These are phyloP conservation scores for Lasiommata megera DNA, from an alignment of 2,888 invertebrate species.

Conservation along the genomic window DNA sequence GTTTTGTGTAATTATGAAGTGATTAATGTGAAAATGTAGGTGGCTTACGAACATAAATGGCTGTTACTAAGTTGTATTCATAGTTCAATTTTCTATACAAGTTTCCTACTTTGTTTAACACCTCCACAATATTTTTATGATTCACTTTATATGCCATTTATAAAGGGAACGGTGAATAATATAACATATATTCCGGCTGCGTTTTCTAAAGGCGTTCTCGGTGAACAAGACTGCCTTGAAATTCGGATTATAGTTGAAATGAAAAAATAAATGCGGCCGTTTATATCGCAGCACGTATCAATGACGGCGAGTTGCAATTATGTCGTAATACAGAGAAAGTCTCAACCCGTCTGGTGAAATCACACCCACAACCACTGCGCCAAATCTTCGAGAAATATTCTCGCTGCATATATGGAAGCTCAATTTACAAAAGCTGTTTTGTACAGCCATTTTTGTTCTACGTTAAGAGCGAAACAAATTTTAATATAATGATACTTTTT, in stretches of 20 bases:
- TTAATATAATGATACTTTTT: constrained; percentile 6
- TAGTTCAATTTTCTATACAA: constrained; percentile 42
- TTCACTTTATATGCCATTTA: constrained; percentile 51
- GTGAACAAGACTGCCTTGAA: constrained; percentile 61
- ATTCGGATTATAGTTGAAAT: constrained; percentile 58
- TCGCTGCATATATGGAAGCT: constrained; percentile 56
- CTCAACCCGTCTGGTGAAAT: constrained; percentile 69
- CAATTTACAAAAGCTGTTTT: constrained; percentile 62
- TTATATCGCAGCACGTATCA: constrained; percentile 33
- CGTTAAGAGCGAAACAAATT: constrained; percentile 1
- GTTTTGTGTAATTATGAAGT: neutral
- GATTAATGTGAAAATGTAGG: constrained; percentile 18
- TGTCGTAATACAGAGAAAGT: constrained; percentile 72
- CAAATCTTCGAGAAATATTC: constrained; percentile 63
- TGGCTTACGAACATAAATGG: constrained; percentile 6
- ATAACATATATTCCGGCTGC: constrained; percentile 25
- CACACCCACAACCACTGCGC: constrained; percentile 73
- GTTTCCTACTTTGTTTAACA: constrained; percentile 65
- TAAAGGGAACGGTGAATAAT: constrained; percentile 40
- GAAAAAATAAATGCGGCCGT: constrained; percentile 58
- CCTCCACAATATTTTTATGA: constrained; percentile 59
- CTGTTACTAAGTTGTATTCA: constrained; percentile 7
- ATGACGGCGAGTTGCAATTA: constrained; percentile 30
- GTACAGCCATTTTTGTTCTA: constrained; percentile 7
- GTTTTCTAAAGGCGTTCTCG: constrained; percentile 3